phyloP scores from a whole-genome alignment of 2,113 vertebrate species.

The Vicugna pacos region DNA sequence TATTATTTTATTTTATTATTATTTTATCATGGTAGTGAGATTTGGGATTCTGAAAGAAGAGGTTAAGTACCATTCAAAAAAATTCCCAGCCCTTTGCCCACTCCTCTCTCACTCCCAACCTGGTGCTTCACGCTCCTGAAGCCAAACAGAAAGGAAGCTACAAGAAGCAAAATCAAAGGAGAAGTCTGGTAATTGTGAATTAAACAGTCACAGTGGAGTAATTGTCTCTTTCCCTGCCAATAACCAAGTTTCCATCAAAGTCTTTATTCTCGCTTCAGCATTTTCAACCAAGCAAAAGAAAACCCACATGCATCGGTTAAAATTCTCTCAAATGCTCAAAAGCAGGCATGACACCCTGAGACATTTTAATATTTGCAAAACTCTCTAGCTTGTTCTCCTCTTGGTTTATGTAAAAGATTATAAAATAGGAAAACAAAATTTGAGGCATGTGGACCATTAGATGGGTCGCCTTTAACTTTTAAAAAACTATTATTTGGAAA shows the following conservation, averaged over 20 bases:
- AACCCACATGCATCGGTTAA: background rate
- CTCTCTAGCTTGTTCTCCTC: background rate
- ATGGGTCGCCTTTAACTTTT: background rate
- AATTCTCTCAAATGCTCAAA: background rate
- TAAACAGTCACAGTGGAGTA: background rate
- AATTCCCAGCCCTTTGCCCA: background rate
- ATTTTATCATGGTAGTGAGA: background rate
- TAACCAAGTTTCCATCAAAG: background rate
- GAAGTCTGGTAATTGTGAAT: background rate
- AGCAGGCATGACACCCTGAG: background rate
- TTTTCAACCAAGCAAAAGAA: background rate
- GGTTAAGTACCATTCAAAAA: background rate
- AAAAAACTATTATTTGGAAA: background rate
- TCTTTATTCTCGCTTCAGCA: background rate
- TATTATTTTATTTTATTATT: too few species aligned
- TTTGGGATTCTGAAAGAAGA: background rate
- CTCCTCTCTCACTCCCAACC: background rate
- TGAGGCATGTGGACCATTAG: background rate
- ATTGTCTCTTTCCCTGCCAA: background rate
- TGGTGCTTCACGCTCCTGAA: background rate
- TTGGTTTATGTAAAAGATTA: background rate
- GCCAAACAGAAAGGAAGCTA: background rate
- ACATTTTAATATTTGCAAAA: background rate
- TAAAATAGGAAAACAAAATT: slow-evolving; percentile 3
- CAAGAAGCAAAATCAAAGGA: background rate